phyloP scores from a whole-genome alignment of 2,113 vertebrate species.

The Upupa epops region DNA sequence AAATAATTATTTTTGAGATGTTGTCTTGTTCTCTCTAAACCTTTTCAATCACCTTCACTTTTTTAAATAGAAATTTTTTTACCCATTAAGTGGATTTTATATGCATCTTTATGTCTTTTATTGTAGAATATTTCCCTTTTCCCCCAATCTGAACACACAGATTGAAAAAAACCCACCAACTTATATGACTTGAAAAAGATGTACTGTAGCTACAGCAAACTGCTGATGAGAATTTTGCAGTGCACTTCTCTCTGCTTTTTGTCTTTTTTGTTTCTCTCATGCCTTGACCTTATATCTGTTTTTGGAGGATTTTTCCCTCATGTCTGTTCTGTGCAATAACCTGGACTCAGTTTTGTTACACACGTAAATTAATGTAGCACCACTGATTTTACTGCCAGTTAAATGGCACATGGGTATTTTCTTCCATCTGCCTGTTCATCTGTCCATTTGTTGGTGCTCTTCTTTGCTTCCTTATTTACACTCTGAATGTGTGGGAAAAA shows the following conservation, averaged over 20 bases:
- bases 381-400: background rate
- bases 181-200: background rate
- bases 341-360: background rate
- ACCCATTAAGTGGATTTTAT: background rate
- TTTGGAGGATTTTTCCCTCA: background rate
- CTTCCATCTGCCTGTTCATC: background rate
- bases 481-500: background rate
- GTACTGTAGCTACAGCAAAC: background rate
- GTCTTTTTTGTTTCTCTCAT: fast-evolving
- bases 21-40: background rate
- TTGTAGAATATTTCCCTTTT: background rate
- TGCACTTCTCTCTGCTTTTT: background rate
- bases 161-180: background rate
- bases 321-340: background rate
- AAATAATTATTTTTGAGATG: background rate
- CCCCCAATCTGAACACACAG: background rate
- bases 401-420: background rate
- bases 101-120: background rate
- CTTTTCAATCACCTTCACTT: background rate
- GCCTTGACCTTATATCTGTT: background rate
- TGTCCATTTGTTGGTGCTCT: background rate
- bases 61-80: background rate
- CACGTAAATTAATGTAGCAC: background rate
- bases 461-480: background rate
- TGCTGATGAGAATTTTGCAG: background rate